phyloP scores from a whole-genome alignment of 2,113 vertebrate species.

The Siphamia tubifer region DNA sequence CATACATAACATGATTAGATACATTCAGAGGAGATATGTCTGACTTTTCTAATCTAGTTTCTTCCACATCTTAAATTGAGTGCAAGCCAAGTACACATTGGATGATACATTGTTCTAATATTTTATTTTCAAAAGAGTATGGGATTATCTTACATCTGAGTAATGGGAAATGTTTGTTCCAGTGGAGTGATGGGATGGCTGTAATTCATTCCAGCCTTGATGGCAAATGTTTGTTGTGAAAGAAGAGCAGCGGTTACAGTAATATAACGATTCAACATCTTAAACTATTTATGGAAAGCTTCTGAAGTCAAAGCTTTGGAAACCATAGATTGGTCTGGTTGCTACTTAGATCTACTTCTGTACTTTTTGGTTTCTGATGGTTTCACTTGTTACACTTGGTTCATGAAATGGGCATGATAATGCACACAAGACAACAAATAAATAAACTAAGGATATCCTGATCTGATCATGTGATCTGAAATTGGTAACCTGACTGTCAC shows the following conservation, averaged over 20 bases:
- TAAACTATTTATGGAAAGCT: background rate
- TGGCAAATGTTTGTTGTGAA: too few relatives aligned
- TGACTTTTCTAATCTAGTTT: conserved; percentile 53
- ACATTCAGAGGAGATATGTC: conserved; percentile 56
- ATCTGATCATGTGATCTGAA: too few relatives aligned
- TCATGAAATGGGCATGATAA: too few relatives aligned
- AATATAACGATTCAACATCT: background rate
- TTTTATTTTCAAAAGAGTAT: conserved; percentile 29
- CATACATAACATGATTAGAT: conserved; percentile 61
- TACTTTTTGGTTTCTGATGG: conserved; percentile 36
- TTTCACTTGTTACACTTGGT: too few relatives aligned
- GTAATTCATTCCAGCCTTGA: conserved; percentile 9
- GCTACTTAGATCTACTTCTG: background rate
- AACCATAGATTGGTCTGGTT: too few relatives aligned
- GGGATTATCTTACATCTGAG: conserved; percentile 29
- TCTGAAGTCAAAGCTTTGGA: conserved; percentile 7
- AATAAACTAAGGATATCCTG: too few relatives aligned
- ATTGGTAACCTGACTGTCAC: too few relatives aligned
- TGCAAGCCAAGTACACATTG: conserved; percentile 37
- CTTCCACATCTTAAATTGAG: conserved; percentile 58
- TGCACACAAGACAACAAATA: too few relatives aligned
- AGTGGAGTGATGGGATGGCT: background rate
- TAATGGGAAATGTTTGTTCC: conserved; percentile 10
- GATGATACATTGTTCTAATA: conserved; percentile 40
- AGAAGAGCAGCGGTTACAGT: background rate